Evolutionary conservation across 2,797 vertebrate species (phyloP), one percentile per base, ranked within the genome.

Genomic region (Anguilla pacifica): DNA sequence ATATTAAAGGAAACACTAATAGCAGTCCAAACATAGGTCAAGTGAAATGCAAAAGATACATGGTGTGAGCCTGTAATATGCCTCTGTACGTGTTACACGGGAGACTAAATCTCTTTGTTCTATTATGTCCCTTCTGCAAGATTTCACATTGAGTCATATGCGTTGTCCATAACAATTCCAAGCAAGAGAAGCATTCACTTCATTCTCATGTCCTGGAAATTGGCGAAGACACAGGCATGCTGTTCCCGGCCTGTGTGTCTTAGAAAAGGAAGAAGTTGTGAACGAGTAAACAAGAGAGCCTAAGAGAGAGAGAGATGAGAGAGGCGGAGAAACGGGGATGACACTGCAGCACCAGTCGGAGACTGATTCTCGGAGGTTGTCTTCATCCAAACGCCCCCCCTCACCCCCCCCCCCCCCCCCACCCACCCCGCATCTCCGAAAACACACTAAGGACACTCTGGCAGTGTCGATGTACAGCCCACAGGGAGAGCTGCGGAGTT

Each of bases 401-500:
- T 51, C 86, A 43, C 31, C 85, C 51, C 6, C n/a, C 59, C 67
- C 70, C 55, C 35, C n/a, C n/a, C n/a, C n/a, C n/a, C n/a, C n/a
- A n/a, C 25, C 72, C 64, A 64, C 53, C 72, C 85, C 85, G 82
- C 81, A 19, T 82, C 59, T 82, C n/a, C n/a, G n/a, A 28, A 67
- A 67, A 70, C 70, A 83, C 86, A 79, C 85, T 39, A 84, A 87
- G 87, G 87, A 84, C 89, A 67, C 74, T 84, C 19, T 82, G 88
- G 55, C 64, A 43, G 28, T 13, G 87, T 15, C 35, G 31, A 82
- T 74, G 70, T 55, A 87, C 81, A 84, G 83, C 15, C 6, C 43
- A 87, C 92, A 93, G 93, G 1, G 31, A 82, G 86, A 74, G 67
- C 43, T 74, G n/a, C 19, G 53, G 85, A 87, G 79, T 85, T 90